Evolutionary conservation across 30 jellyfish, hydroid and myxozoan genomes (phyloP).

Genomic region (Phacellophora camtschatica): DNA sequence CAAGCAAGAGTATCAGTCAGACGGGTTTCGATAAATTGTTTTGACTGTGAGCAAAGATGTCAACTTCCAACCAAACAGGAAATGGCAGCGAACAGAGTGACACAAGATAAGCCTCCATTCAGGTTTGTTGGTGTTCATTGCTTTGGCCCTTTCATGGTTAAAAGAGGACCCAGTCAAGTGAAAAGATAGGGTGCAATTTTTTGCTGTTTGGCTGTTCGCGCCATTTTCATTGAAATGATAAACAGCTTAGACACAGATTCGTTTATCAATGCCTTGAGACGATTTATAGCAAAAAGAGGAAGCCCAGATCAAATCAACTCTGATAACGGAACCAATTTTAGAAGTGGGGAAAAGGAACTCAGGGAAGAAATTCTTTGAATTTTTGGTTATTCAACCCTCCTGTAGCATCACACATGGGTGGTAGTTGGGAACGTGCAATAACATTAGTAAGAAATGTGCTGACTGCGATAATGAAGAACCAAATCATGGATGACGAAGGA

Average conservation of each 20-base stretch:
- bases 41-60: conserved; percentile 18
- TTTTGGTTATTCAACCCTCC: conserved; percentile 10
- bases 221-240: conserved; percentile 23
- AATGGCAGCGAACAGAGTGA: conserved; percentile 28
- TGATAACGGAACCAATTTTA: conserved; percentile 42
- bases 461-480: conserved; percentile 9
- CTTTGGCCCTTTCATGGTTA: conserved; percentile 50
- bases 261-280: conserved; percentile 27
- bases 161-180: conserved; percentile 13
- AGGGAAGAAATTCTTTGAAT: too few species aligned
- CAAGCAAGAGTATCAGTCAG: conserved; percentile 32
- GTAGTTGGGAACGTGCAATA: conserved; percentile 59
- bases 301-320: not conserved
- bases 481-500: conserved; percentile 22
- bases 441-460: conserved; percentile 4
- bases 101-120: conserved; percentile 40
- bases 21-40: not conserved
- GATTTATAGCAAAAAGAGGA: conserved; percentile 64
- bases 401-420: not conserved
- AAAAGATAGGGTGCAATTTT: conserved; percentile 47
- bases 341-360: conserved; percentile 56
- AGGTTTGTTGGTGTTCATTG: conserved; percentile 42
- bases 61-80: conserved; percentile 35
- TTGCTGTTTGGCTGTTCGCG: conserved; percentile 43
- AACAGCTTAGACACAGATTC: conserved; percentile 9